Evolutionary conservation across 2,797 vertebrate genomes (phyloP).

Genomic region (Prunella strophiata): DNA sequence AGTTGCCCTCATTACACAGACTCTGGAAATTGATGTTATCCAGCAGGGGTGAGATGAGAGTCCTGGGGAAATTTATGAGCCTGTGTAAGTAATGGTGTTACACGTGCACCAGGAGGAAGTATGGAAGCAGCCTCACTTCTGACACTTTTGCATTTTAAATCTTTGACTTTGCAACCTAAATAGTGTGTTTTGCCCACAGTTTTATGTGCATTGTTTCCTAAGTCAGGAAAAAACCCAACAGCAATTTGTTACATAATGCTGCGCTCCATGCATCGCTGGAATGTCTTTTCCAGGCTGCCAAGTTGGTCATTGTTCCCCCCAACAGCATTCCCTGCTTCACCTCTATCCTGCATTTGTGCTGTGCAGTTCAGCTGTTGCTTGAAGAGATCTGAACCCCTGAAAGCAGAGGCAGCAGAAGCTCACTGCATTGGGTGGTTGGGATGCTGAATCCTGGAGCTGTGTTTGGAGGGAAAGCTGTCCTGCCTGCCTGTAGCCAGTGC

Average conservation of each 20-base stretch:
- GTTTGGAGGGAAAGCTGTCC: neutral
- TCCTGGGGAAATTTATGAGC: neutral
- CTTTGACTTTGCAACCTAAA: neutral
- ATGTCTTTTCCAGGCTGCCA: neutral
- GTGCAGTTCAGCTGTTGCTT: neutral
- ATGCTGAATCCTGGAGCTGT: neutral
- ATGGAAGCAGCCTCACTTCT: neutral
- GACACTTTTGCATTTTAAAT: neutral
- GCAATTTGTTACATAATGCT: neutral
- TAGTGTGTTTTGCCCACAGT: neutral
- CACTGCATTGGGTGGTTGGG: neutral
- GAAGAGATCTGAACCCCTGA: neutral
- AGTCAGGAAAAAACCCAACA: neutral
- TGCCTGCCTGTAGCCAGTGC: neutral
- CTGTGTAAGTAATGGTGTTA: no score
- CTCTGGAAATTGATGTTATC: neutral
- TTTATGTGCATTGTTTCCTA: neutral
- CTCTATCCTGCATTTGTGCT: neutral
- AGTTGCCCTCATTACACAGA: neutral
- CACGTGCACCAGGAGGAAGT: neutral
- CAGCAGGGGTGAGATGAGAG: neutral
- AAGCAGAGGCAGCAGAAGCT: neutral
- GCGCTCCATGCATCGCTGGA: rapidly evolving
- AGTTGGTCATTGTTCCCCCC: neutral
- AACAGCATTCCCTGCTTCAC: rapidly evolving